Conservation (phyloP, 2,797 vertebrate species). For the Periophthalmus magnuspinnatus region DNA sequence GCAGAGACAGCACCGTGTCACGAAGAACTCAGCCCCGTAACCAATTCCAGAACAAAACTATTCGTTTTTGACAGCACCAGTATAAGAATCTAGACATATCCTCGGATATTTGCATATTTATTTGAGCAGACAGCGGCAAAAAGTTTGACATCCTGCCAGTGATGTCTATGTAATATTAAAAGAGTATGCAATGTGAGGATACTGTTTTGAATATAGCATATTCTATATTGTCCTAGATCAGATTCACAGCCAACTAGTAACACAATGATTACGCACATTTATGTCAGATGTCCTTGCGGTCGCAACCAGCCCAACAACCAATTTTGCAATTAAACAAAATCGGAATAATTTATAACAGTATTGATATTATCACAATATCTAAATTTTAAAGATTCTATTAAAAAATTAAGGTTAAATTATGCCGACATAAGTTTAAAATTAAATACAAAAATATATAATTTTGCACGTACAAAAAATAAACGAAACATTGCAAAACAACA, state of each 20-base stretch:
- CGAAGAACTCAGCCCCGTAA: constrained; percentile 62
- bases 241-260: background rate
- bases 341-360: no score
- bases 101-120: constrained; percentile 9
- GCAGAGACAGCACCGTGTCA: constrained; percentile 65
- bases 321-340: no score
- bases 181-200: background rate
- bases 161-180: background rate
- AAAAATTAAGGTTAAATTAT: no score
- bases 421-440: no score
- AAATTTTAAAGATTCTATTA: no score
- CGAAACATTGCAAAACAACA: background rate
- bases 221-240: background rate
- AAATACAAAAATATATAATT: no score
- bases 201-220: background rate
- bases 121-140: constrained; percentile 33
- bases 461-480: background rate
- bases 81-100: constrained; percentile 24
- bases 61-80: constrained; percentile 39
- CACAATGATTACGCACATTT: background rate
- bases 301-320: no score
- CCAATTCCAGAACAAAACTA: constrained; percentile 41
- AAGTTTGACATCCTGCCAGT: constrained; percentile 10
- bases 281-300: no score
- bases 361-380: no score